These are phyloP conservation scores for Erithacus rubecula DNA, from an alignment of 2,797 vertebrate species.

Conservation along the genomic window DNA sequence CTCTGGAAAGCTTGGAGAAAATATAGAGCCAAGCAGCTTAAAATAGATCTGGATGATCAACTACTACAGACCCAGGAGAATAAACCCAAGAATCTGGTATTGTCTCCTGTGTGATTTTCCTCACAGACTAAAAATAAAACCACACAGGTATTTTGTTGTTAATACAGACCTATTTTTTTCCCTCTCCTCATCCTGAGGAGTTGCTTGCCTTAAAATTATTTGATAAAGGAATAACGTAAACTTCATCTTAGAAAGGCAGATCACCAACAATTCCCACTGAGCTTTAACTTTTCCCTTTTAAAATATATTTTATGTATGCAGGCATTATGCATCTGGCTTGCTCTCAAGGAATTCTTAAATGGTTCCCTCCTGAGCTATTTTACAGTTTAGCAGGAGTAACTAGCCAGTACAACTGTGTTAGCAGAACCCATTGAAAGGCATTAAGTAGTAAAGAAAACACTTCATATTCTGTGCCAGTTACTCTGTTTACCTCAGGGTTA, in stretches of 20 bases:
- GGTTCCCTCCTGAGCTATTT: conserved; percentile 33
- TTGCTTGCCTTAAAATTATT: not conserved
- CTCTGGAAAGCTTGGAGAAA: not conserved
- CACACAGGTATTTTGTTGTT: not conserved
- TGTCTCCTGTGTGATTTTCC: not conserved
- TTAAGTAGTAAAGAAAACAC: conserved; percentile 2
- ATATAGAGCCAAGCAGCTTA: not conserved
- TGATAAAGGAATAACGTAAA: not conserved
- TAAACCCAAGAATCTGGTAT: not conserved
- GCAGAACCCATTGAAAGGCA: not conserved
- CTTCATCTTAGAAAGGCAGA: conserved; percentile 17
- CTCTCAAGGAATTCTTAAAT: conserved; percentile 9
- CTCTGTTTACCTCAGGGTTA: conserved; percentile 34
- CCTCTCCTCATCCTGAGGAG: not conserved
- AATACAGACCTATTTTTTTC: not conserved
- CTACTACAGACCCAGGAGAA: not conserved
- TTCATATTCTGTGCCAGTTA: conserved; percentile 19
- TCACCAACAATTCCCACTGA: conserved; percentile 2
- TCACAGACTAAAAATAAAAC: not conserved
- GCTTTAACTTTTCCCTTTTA: conserved; percentile 29
- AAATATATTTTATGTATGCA: not conserved
- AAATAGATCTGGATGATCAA: not conserved
- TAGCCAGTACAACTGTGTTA: not conserved
- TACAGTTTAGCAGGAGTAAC: conserved; percentile 13
- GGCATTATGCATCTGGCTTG: conserved; percentile 16